Evolutionary conservation across 1,140 invertebrate genomes (phyloP).

Genomic region (Euwallacea similis): DNA sequence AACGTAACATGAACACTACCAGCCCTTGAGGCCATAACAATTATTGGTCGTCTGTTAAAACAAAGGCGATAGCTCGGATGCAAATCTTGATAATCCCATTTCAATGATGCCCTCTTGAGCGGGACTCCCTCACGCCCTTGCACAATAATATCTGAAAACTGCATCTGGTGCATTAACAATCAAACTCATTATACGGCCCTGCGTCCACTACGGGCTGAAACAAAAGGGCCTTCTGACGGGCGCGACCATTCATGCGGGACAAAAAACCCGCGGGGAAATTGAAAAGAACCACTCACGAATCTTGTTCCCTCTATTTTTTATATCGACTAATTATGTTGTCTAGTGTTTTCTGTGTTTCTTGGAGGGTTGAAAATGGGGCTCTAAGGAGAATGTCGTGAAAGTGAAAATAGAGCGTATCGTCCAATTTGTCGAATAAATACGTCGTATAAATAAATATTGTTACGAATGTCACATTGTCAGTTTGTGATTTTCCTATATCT

Average conservation of each 20-base stretch:
- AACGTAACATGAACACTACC: no score
- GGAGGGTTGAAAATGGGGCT: no score
- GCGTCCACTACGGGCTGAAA: constrained; percentile 8
- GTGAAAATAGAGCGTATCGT: no score
- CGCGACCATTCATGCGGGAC: neutral
- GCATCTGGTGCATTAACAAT: constrained; percentile 13
- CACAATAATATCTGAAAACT: constrained; percentile 1
- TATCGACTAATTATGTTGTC: neutral
- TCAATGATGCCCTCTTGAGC: constrained; percentile 5
- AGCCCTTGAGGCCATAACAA: no score
- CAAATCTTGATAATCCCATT: constrained; percentile 1
- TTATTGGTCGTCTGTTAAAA: no score
- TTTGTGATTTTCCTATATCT: no score
- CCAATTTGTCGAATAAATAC: no score
- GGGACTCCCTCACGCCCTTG: constrained; percentile 1
- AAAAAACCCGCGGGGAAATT: neutral
- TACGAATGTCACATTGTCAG: no score
- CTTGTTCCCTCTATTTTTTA: constrained; percentile 2
- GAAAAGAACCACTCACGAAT: neutral
- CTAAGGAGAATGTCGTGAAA: no score
- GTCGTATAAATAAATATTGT: no score
- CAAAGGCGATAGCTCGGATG: neutral
- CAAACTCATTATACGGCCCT: constrained; percentile 10
- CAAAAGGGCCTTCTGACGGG: constrained; percentile 8
- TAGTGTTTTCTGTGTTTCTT: no score